A percentile compares a stretch with the other conserved stretches of the same genome.
These are phyloP conservation scores for Bufo gargarizans DNA, from an alignment of 2,113 vertebrate genomes.

Conservation along the genomic window DNA sequence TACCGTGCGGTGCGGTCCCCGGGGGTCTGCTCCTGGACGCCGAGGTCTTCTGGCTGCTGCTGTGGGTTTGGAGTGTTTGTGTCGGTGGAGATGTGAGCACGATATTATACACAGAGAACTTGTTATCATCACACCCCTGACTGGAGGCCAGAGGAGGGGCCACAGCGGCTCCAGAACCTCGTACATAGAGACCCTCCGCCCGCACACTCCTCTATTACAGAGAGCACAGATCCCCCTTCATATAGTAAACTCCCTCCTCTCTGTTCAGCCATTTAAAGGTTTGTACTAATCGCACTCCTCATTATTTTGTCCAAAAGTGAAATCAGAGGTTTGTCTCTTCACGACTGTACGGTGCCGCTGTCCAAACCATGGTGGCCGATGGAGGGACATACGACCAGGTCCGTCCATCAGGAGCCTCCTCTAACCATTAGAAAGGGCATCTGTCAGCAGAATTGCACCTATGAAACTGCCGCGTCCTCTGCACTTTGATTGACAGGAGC, in stretches of 20 bases:
- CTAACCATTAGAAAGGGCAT: too few relatives aligned
- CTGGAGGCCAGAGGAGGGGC: conserved; percentile 16
- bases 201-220: neutral
- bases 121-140: conserved; percentile 8
- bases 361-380: too few relatives aligned
- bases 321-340: too few relatives aligned
- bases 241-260: neutral
- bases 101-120: neutral
- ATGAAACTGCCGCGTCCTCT: too few relatives aligned
- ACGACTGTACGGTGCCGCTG: too few relatives aligned
- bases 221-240: neutral
- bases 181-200: neutral
- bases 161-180: neutral
- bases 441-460: too few relatives aligned
- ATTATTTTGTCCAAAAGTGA: too few relatives aligned
- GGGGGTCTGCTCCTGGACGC: neutral
- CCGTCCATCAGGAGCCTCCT: too few relatives aligned
- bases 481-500: too few relatives aligned
- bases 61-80: neutral
- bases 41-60: neutral
- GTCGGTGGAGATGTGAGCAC: neutral
- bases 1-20: neutral
- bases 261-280: neutral
- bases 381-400: too few relatives aligned
- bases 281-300: too few relatives aligned